Evolutionary conservation across 2,888 invertebrate genomes (phyloP).

Genomic region (Hypercompe scribonia): DNA sequence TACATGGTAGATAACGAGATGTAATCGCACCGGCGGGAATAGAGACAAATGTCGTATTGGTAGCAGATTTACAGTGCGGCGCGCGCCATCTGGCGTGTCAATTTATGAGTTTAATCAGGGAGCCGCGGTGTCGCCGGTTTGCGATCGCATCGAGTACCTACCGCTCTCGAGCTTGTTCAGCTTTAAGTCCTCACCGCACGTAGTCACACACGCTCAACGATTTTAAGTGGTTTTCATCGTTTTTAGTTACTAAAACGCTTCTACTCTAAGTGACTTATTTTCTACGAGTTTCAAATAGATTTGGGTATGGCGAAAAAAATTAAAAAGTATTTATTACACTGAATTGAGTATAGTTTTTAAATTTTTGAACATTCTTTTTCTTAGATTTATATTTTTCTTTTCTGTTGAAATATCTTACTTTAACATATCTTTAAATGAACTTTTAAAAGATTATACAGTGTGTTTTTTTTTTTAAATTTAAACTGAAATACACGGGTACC

Average conservation of each 20-base stretch:
- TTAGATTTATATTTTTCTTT: too few species aligned
- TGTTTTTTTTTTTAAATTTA: neutral
- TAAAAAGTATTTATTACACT: neutral
- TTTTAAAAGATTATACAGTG: too few species aligned
- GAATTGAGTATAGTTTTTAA: too few species aligned
- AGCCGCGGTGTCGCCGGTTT: constrained; percentile 51
- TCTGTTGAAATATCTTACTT: too few species aligned
- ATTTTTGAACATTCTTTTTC: too few species aligned
- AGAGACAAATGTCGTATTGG: constrained; percentile 84
- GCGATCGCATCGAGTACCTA: constrained; percentile 43
- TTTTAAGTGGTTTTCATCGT: constrained; percentile 46
- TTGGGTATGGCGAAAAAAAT: neutral
- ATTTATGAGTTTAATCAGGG: constrained; percentile 85
- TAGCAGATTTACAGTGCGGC: constrained; percentile 81
- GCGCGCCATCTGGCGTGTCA: constrained; percentile 79
- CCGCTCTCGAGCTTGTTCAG: constrained; percentile 44
- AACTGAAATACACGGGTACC: neutral
- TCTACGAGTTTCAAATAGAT: neutral
- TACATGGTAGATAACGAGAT: constrained; percentile 62
- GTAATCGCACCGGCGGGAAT: constrained; percentile 71
- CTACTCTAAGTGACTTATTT: neutral
- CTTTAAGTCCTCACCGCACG: constrained; percentile 36
- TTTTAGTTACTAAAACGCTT: constrained; percentile 23
- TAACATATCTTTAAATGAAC: too few species aligned
- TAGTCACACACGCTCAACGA: constrained; percentile 35